A percentile compares a stretch with the other conserved stretches of the same genome.
phyloP scores from a whole-genome alignment of 2,888 invertebrate species.

The Eubasilissa splendida region DNA sequence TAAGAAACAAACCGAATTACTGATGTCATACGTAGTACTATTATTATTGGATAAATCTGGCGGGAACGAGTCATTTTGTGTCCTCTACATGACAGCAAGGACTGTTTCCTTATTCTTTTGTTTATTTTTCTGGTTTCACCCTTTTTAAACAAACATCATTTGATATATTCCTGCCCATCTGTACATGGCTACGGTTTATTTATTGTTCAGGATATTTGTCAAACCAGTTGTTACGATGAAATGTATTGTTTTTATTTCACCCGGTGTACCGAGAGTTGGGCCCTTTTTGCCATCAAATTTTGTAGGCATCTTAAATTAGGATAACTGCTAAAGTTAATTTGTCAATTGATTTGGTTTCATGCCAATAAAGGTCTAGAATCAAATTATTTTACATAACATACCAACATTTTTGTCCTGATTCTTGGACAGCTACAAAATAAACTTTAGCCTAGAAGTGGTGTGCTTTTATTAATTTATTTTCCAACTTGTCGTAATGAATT shows the following conservation, averaged over 20 bases:
- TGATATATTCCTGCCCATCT: constrained; percentile 12
- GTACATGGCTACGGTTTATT: constrained; percentile 11
- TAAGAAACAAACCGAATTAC: constrained; percentile 4
- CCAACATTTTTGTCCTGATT: not conserved
- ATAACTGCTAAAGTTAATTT: constrained; percentile 2
- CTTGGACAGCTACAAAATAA: not conserved
- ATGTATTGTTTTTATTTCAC: not conserved
- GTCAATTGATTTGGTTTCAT: constrained; percentile 6
- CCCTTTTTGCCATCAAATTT: not conserved
- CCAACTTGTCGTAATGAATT: too few relatives aligned
- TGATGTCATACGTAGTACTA: not conserved
- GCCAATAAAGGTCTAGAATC: not conserved
- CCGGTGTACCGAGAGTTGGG: constrained; percentile 9
- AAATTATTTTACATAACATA: not conserved
- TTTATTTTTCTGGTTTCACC: constrained; percentile 24
- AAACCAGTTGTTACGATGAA: not conserved
- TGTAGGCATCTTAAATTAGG: constrained; percentile 15
- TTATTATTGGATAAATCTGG: constrained; percentile 10
- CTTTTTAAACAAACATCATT: not conserved
- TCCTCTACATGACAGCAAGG: constrained; percentile 12
- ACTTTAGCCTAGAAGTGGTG: constrained; percentile 5
- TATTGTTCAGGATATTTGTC: not conserved
- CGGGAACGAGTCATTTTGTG: constrained; percentile 21
- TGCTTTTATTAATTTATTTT: too few relatives aligned
- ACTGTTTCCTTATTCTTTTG: constrained; percentile 17